Conservation (phyloP, 2,113 vertebrate species). For the Spheniscus mendiculus region DNA sequence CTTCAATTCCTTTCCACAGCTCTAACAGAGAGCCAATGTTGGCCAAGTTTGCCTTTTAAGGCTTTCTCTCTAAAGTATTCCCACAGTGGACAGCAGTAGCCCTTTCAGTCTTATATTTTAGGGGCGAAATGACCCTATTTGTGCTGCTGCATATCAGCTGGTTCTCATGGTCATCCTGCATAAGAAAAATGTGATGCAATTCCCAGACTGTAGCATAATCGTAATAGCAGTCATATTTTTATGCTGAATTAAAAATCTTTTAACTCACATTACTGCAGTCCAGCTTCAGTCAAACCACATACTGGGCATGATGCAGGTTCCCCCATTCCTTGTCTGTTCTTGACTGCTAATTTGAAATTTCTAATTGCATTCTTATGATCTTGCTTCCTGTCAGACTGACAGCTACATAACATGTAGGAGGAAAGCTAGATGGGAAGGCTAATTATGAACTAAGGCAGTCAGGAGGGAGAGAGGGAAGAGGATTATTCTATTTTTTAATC, state of each 20-base stretch:
- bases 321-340: not conserved
- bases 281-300: not conserved
- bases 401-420: not conserved
- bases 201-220: not conserved
- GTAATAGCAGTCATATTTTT: not conserved
- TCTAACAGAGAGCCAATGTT: not conserved
- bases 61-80: not conserved
- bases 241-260: not conserved
- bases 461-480: not conserved
- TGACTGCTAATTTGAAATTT: slow-evolving; percentile 30
- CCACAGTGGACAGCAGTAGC: not conserved
- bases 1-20: not conserved
- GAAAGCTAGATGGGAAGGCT: slow-evolving; percentile 21
- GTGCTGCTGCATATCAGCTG: not conserved
- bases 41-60: not conserved
- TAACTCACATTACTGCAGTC: not conserved
- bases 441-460: slow-evolving; percentile 23
- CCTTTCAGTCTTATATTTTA: not conserved
- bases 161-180: not conserved
- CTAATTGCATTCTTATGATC: slow-evolving; percentile 20
- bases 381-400: not conserved
- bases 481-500: slow-evolving; percentile 53
- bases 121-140: not conserved
- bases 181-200: not conserved
- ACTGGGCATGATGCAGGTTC: not conserved